Evolutionary conservation across 64 coral and sea anemone genomes (phyloP).

Genomic region (Dendronephthya gigantea): DNA sequence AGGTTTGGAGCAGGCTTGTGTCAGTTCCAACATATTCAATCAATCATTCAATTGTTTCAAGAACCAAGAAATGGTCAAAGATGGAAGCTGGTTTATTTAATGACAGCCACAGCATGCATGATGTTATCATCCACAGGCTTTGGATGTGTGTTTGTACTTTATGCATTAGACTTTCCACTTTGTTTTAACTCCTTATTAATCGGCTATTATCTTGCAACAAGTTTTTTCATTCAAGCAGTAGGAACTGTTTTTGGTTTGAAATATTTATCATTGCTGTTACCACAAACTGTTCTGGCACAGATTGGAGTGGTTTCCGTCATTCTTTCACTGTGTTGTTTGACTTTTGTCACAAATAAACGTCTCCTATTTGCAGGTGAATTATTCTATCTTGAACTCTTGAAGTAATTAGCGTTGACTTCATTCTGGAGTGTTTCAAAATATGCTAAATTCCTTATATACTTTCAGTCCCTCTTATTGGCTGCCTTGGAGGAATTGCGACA

Average conservation of each 20-base stretch:
- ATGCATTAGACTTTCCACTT: slow-evolving; percentile 70
- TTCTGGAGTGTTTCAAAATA: neutral
- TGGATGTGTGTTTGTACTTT: slow-evolving; percentile 79
- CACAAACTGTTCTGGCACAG: slow-evolving; percentile 51
- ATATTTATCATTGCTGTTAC: slow-evolving; percentile 51
- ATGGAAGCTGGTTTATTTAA: slow-evolving; percentile 53
- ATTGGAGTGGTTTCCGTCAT: slow-evolving; percentile 59
- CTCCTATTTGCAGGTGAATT: slow-evolving; percentile 60
- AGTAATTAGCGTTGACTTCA: no score
- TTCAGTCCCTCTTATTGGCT: slow-evolving; percentile 80
- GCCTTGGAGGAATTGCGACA: slow-evolving; percentile 79
- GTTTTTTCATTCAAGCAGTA: slow-evolving; percentile 79
- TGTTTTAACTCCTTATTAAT: slow-evolving; percentile 85
- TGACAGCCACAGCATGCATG: slow-evolving; percentile 76
- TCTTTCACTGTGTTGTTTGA: slow-evolving; percentile 62
- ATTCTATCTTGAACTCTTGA: no score
- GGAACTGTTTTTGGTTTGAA: slow-evolving; percentile 71
- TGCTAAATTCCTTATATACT: neutral
- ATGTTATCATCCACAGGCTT: slow-evolving; percentile 83
- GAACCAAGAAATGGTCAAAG: slow-evolving; percentile 48
- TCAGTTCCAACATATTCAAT: slow-evolving; percentile 53
- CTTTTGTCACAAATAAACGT: slow-evolving; percentile 65
- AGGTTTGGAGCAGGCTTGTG: slow-evolving; percentile 16
- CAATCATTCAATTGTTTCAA: slow-evolving; percentile 61
- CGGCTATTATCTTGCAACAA: slow-evolving; percentile 78